These are phyloP conservation scores for Atta texana DNA, from an alignment of 1,140 invertebrate genomes.

Conservation along the genomic window DNA sequence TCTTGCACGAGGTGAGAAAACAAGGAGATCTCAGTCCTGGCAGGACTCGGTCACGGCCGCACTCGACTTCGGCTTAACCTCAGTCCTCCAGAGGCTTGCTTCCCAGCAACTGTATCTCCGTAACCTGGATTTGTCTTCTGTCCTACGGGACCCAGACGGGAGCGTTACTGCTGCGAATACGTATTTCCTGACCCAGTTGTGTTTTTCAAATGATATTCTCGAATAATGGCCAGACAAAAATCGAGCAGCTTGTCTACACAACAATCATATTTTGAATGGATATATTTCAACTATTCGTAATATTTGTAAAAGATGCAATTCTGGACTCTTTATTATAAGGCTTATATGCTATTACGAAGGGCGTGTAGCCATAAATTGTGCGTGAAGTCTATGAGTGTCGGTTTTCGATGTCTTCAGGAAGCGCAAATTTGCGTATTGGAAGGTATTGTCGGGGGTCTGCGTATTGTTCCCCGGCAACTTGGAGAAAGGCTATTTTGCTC, in stretches of 20 bases:
- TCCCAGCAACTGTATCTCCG: conserved; percentile 25
- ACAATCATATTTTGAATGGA: not conserved
- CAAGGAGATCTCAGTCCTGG: conserved; percentile 38
- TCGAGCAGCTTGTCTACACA: not conserved
- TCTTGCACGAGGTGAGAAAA: conserved; percentile 65
- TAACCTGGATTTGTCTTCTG: conserved; percentile 61
- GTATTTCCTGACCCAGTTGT: not conserved
- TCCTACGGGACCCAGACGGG: conserved; percentile 19
- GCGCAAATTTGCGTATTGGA: conserved; percentile 48
- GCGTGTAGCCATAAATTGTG: conserved; percentile 1
- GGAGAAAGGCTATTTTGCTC: conserved; percentile 69
- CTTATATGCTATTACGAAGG: not conserved
- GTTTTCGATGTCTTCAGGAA: conserved; percentile 39
- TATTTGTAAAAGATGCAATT: not conserved
- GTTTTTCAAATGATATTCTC: not conserved
- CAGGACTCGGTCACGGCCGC: conserved; percentile 43
- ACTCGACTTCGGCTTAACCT: conserved; percentile 62
- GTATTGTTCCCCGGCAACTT: conserved; percentile 59
- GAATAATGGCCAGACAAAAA: not conserved
- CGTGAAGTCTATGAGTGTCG: conserved; percentile 9
- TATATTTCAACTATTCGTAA: not conserved
- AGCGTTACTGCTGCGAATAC: conserved; percentile 9
- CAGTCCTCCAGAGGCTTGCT: conserved; percentile 30
- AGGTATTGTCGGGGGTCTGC: not conserved
- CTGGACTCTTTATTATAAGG: not conserved